A percentile compares a stretch with the other conserved stretches of the same genome.
Evolutionary conservation across 2,113 vertebrate species (phyloP).

Genomic region (Psittacara wagleri): DNA sequence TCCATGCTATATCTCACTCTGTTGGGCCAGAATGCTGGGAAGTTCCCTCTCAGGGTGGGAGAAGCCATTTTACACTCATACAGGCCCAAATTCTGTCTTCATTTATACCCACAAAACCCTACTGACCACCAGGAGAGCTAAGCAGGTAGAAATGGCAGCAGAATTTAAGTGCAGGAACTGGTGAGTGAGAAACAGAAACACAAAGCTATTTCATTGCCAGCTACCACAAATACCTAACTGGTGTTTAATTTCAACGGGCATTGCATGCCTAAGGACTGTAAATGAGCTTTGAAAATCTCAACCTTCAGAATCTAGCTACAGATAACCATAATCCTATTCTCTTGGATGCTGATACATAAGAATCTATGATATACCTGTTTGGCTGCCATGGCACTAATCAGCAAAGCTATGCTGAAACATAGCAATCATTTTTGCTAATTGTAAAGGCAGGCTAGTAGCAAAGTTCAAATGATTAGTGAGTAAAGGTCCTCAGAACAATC

Average conservation of each 20-base stretch:
- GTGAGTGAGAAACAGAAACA: neutral
- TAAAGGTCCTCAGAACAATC: constrained; percentile 49
- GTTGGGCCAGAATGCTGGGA: neutral
- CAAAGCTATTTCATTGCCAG: neutral
- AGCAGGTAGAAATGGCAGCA: constrained; percentile 12
- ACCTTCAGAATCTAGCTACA: neutral
- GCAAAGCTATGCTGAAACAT: constrained; percentile 51
- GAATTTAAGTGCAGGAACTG: constrained; percentile 21
- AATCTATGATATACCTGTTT: constrained; percentile 30
- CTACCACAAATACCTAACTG: neutral
- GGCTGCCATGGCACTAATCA: constrained; percentile 56
- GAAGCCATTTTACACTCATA: neutral
- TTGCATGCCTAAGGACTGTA: neutral
- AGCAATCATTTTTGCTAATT: constrained; percentile 50
- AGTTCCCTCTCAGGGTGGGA: neutral
- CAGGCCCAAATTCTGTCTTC: constrained; percentile 19
- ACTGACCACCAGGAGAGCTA: neutral
- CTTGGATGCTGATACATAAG: constrained; percentile 39
- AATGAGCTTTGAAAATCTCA: neutral
- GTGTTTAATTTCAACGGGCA: neutral
- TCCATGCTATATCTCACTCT: neutral
- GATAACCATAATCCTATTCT: constrained; percentile 50
- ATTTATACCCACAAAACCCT: constrained; percentile 10
- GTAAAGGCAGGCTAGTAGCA: constrained; percentile 62
- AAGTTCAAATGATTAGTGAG: constrained; percentile 43